A percentile compares a stretch with the other conserved stretches of the same genome.
phyloP scores from a whole-genome alignment of 2,113 vertebrate species.

The Nycticryphes semicollaris region DNA sequence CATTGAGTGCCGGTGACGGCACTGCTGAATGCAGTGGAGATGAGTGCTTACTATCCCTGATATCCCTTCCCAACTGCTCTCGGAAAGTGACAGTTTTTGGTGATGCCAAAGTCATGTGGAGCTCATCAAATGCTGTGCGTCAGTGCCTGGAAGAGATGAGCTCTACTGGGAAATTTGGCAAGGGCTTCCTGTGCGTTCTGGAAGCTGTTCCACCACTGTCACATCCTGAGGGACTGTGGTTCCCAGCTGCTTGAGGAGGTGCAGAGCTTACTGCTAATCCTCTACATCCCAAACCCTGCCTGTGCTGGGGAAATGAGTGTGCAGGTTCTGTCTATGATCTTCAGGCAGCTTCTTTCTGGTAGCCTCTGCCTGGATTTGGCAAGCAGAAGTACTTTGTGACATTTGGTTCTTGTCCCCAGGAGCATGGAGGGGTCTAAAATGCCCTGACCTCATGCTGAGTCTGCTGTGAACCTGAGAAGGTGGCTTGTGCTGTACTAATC shows the following conservation, averaged over 20 bases:
- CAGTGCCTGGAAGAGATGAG: not conserved
- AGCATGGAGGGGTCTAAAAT: not conserved
- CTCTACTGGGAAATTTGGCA: accelerated
- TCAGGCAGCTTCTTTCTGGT: not conserved
- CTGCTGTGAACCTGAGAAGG: not conserved
- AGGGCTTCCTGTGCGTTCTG: not conserved
- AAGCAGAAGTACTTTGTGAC: not conserved
- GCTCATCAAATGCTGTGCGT: not conserved
- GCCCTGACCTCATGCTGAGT: not conserved
- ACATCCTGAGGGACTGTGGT: accelerated
- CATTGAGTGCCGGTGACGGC: accelerated
- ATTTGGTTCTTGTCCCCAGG: not conserved
- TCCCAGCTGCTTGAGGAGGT: accelerated
- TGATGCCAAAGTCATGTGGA: accelerated
- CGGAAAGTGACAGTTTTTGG: accelerated
- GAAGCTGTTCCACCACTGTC: not conserved
- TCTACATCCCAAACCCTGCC: not conserved
- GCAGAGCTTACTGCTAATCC: not conserved
- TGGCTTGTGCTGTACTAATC: not conserved
- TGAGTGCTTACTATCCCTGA: not conserved
- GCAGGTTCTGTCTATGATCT: not conserved
- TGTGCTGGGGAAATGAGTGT: not conserved
- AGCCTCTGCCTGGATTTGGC: not conserved
- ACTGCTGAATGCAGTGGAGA: not conserved
- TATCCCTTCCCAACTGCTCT: not conserved